Evolutionary conservation across 2,113 vertebrate genomes (phyloP).

Genomic region (Peromyscus maniculatus): DNA sequence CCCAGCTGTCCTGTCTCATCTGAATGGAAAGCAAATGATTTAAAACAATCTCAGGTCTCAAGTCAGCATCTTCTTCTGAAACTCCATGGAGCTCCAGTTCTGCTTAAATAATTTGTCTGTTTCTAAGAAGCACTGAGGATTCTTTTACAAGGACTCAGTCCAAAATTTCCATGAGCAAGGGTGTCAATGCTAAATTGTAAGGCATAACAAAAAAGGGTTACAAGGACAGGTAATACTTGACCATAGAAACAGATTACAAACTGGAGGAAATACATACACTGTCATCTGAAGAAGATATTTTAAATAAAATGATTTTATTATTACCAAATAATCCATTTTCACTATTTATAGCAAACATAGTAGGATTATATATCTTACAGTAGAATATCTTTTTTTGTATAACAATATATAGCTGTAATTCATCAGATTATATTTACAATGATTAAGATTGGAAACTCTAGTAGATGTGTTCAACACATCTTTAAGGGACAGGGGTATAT

Average conservation of each 20-base stretch:
- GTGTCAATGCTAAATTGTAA: background rate
- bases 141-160: background rate
- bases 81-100: background rate
- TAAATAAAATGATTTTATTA: background rate
- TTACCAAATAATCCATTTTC: background rate
- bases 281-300: background rate
- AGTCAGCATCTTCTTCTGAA: background rate
- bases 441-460: background rate
- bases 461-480: background rate
- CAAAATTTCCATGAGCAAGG: background rate
- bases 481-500: background rate
- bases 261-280: no score
- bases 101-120: background rate
- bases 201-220: background rate
- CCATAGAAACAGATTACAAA: background rate
- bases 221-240: no score
- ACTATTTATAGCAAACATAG: no score
- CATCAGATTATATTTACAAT: background rate
- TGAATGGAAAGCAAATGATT: background rate
- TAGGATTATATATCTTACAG: background rate
- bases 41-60: background rate
- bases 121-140: background rate
- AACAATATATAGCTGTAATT: background rate
- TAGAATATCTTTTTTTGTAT: background rate
- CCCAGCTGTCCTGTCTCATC: background rate